phyloP scores from a whole-genome alignment of 1,140 invertebrate genomes.

The Trachymyrmex cornetzi region DNA sequence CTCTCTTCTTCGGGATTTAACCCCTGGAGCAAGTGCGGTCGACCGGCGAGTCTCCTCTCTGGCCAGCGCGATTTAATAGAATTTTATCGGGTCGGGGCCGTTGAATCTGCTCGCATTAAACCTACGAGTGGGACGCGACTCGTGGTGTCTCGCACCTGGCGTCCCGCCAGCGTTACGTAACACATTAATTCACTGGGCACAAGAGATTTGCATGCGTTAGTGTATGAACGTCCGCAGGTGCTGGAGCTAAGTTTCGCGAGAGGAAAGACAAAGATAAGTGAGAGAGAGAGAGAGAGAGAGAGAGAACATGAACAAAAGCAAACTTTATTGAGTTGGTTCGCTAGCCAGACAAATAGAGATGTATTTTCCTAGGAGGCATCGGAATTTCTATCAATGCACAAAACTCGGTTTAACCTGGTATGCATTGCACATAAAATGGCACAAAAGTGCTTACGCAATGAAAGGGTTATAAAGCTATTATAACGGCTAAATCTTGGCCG shows the following conservation, averaged over 20 bases:
- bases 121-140: constrained; percentile 1
- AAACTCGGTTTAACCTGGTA: not conserved
- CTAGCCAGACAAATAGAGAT: not conserved
- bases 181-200: constrained; percentile 68
- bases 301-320: not conserved
- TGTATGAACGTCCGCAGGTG: constrained; percentile 21
- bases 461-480: constrained; percentile 42
- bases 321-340: constrained; percentile 15
- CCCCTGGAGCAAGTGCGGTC: not conserved
- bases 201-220: constrained; percentile 71
- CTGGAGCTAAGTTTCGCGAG: constrained; percentile 40
- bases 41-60: not conserved
- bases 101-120: constrained; percentile 45
- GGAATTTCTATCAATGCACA: constrained; percentile 2
- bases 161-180: constrained; percentile 67
- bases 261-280: not conserved
- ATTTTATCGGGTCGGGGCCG: constrained; percentile 37
- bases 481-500: not conserved
- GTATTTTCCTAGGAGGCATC: constrained; percentile 5
- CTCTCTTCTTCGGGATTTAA: constrained; percentile 49
- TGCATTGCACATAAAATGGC: not conserved
- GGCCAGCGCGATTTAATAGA: constrained; percentile 51
- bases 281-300: not conserved
- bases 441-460: constrained; percentile 6
- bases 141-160: constrained; percentile 65